Evolutionary conservation across 2,888 invertebrate genomes (phyloP), one percentile per base, ranked within the genome.

Genomic region (Chymomyza procnemis): DNA sequence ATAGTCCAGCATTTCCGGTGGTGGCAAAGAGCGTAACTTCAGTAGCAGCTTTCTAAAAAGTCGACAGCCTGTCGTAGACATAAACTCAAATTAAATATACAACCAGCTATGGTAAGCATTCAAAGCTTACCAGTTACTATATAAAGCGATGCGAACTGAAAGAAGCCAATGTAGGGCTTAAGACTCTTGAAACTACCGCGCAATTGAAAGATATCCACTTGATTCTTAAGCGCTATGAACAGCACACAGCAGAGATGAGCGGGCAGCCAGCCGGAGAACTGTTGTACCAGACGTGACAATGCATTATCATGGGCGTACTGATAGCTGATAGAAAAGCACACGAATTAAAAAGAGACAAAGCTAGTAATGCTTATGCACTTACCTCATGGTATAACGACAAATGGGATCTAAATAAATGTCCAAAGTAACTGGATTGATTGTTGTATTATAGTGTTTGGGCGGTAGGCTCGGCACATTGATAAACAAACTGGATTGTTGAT

Each of bases 311-410:
- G 91, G 0, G 94, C 93, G 61, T 92, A 89, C 67, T 93, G 81
- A 71, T 90, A 90, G 67, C 90, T 90, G 47, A 46, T 60, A 50
- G 50, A 4, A 9, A 16, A n/a, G n/a, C n/a, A 16, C 19, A 16
- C 8, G n/a, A 19, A 5, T 6, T 30, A 18, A 0, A 63, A 66
- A 57, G 21, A 57, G 16, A 57, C 16, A n/a, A 16, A 30, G 41
- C n/a, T 30, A 8, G 12, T n/a, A 26, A 50, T 19, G 50, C 41
- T 26, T 12, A 8, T n/a, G n/a, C 22, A 58, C n/a, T 88, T 91
- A 94, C 94, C 93, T 94, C 50, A 95, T 92, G 62, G 91, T 92
- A 85, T 94, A 96, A n/a, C 92, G 92, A 86, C 96, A 96, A 50
- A 92, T 91, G 4, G 96, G 94, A 88, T 96, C 95, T 76, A 96